Base-by-base conservation (phyloP, 2,888 invertebrate genomes). In the Epinotia nisella region DNA sequence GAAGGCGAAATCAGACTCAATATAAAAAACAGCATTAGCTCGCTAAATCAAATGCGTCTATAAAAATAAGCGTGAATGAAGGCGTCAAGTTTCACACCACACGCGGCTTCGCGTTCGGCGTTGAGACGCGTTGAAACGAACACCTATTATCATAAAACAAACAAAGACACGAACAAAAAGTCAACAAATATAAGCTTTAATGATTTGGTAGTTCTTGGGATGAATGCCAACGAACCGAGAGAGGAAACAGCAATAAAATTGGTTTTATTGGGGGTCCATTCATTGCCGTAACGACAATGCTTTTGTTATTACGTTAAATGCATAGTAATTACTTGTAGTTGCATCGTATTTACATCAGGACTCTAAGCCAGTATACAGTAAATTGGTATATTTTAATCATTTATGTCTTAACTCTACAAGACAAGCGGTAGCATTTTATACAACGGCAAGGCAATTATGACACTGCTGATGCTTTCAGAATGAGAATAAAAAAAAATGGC, bases 61-160 rank as follows among this genome's bases (percentile, higher is more conserved):
- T 92, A 92, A 92, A 91, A 88, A 85, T 85, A 79, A 82, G 85
- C 84, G 86, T 91, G 89, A 93, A 92, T 88, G 85, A 87, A 92
- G 92, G 93, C 91, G 93, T 92, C 85, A 93, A 89, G 89, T 93
- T 92, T 93, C 93, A 93, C 93, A 92, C 93, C 87, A 81, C 87
- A 81, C 84, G 86, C 88, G 88, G 87, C 89, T 88, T 89, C 84
- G 91, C 83, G 81, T 79, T 83, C 83, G 76, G 91, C 83, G 81
- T 83, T 82, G 76, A 81, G 80, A 82, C 84, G 85, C 86, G 85
- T 85, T 87, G 87, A 91, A 90, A 89, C 90, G 86, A 90, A 92
- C 90, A 89, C 92, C 91, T 90, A 92, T 92, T 93, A 93, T 93
- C 93, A 93, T 92, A 93, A 91, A 91, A 86, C 90, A 92, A 93